Evolutionary conservation across 2,113 vertebrate species (phyloP).

Genomic region (Myotis brandtii): DNA sequence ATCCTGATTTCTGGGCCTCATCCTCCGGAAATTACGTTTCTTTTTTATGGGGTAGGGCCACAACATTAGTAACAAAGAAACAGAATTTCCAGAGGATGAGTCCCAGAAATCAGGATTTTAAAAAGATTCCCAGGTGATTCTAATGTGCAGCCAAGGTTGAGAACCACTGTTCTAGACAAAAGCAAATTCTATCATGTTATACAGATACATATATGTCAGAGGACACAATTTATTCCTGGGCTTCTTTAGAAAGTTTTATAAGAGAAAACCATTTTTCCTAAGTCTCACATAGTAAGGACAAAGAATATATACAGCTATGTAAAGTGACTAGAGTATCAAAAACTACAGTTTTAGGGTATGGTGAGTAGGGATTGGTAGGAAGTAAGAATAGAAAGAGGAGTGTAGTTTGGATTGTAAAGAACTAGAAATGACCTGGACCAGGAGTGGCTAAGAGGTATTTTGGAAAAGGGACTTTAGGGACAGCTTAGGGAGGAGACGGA

Average conservation of each 20-base stretch:
- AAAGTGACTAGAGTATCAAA: neutral
- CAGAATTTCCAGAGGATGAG: no score
- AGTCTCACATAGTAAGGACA: neutral
- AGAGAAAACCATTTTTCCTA: neutral
- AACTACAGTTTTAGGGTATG: neutral
- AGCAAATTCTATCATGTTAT: neutral
- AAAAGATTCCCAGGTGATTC: no score
- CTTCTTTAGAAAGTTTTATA: neutral
- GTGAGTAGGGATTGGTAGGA: neutral
- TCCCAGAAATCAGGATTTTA: no score
- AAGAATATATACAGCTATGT: neutral
- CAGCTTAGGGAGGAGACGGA: neutral
- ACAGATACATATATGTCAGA: neutral
- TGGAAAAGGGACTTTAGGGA: neutral
- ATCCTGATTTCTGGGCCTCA: no score
- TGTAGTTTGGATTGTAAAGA: neutral
- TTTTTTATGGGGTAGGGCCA: no score
- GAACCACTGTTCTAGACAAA: neutral
- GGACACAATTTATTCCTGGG: neutral
- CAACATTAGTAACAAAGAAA: no score
- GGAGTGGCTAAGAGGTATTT: neutral
- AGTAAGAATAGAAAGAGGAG: neutral
- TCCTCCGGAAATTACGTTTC: no score
- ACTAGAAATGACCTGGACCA: neutral
- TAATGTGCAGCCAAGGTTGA: no score